Evolutionary conservation across 2,797 vertebrate species (phyloP).

Genomic region (Gymnodraco acuticeps): DNA sequence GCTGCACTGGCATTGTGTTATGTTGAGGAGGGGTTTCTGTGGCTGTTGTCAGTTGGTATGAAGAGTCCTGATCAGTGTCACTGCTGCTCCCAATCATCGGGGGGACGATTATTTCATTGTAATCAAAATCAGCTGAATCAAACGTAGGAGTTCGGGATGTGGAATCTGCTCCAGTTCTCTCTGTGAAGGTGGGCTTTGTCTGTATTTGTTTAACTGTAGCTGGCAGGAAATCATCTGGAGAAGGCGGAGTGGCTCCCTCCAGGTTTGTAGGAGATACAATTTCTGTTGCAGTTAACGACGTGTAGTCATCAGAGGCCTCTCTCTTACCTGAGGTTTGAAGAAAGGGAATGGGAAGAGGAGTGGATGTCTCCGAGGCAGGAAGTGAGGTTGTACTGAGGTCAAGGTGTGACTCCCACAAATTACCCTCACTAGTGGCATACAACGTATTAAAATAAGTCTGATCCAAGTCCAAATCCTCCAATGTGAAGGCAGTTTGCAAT

Average conservation of each 20-base stretch:
- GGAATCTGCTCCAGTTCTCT: slow-evolving; percentile 41
- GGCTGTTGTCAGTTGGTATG: slow-evolving; percentile 17
- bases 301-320: slow-evolving; percentile 48
- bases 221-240: slow-evolving; percentile 43
- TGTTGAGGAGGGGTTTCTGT: slow-evolving; percentile 19
- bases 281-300: slow-evolving; percentile 69
- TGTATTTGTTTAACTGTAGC: slow-evolving; percentile 1
- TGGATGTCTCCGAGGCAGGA: slow-evolving; percentile 51
- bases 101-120: slow-evolving; percentile 58
- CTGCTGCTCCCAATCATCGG: slow-evolving; percentile 13
- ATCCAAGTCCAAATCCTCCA: slow-evolving; percentile 35
- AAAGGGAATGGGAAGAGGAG: background rate
- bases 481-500: slow-evolving; percentile 20
- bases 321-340: slow-evolving; percentile 64
- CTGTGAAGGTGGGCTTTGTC: background rate
- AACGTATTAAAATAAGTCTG: slow-evolving; percentile 19
- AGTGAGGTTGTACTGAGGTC: slow-evolving; percentile 55
- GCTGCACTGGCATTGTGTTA: slow-evolving; percentile 10
- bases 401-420: slow-evolving; percentile 30
- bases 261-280: slow-evolving; percentile 60
- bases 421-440: slow-evolving; percentile 21
- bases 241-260: slow-evolving; percentile 37
- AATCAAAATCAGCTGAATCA: slow-evolving; percentile 52
- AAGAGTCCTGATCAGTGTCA: slow-evolving; percentile 1
- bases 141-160: background rate